A percentile compares a stretch with the other conserved stretches of the same genome.
These are phyloP conservation scores for Pachyseris speciosa DNA, from an alignment of 64 coral and sea anemone species.

Conservation along the genomic window DNA sequence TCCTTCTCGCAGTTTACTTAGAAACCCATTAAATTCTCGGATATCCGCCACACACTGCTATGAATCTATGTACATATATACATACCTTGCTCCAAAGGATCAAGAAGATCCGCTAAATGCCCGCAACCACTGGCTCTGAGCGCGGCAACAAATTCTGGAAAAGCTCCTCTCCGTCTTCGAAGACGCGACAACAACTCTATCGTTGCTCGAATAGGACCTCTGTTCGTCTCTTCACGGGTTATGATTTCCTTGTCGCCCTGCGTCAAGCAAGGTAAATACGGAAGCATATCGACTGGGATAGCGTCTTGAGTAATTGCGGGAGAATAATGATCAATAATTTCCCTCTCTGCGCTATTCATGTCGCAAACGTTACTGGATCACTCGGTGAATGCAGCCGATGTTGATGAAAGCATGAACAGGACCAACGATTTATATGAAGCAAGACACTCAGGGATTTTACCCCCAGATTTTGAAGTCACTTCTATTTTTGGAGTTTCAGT, in stretches of 20 bases:
- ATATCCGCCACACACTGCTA: no score
- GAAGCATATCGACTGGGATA: slow-evolving; percentile 68
- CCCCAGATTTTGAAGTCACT: not conserved
- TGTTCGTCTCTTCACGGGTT: slow-evolving; percentile 34
- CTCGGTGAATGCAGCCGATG: not conserved
- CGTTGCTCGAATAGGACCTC: slow-evolving; percentile 39
- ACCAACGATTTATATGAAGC: not conserved
- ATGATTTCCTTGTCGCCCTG: slow-evolving; percentile 54
- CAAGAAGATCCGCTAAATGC: slow-evolving; percentile 61
- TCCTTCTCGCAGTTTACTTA: no score
- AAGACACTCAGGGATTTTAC: not conserved
- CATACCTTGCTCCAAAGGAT: not conserved
- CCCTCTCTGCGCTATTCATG: slow-evolving; percentile 51
- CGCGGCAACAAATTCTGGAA: slow-evolving; percentile 57
- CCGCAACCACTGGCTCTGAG: slow-evolving; percentile 33
- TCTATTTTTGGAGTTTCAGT: not conserved
- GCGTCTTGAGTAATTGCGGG: slow-evolving; percentile 43
- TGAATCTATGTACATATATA: not conserved
- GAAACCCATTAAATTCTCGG: not conserved
- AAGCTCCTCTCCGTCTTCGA: slow-evolving; percentile 14
- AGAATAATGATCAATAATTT: not conserved
- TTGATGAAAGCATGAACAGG: not conserved
- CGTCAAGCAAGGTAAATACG: slow-evolving; percentile 66
- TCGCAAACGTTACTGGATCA: not conserved
- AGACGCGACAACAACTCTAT: slow-evolving; percentile 35